Evolutionary conservation across 2,888 invertebrate species (phyloP).

Genomic region (Cheilosia pagana): DNA sequence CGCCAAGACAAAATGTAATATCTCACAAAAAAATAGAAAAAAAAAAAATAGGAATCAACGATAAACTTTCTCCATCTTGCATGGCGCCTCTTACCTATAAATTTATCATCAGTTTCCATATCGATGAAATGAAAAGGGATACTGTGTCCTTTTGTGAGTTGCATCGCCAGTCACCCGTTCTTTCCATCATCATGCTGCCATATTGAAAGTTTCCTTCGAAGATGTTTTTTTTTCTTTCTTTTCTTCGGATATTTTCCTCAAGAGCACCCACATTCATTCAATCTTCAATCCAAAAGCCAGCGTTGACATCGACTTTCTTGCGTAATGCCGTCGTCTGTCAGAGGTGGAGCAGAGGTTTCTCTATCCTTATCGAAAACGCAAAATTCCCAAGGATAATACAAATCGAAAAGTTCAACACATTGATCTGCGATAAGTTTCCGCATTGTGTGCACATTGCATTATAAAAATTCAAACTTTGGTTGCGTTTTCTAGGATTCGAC

Average conservation of each 20-base stretch:
- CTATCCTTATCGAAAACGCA: constrained; percentile 26
- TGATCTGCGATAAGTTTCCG: constrained; percentile 71
- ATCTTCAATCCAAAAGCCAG: constrained; percentile 4
- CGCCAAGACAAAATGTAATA: constrained; percentile 23
- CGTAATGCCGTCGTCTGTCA: constrained; percentile 25
- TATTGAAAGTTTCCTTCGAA: constrained; percentile 49
- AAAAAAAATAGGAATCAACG: constrained; percentile 25
- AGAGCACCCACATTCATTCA: constrained; percentile 40
- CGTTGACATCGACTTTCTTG: constrained; percentile 26
- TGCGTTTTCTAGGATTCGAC: constrained; percentile 15
- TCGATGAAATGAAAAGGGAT: constrained; percentile 65
- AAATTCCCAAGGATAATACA: constrained; percentile 67
- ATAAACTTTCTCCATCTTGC: constrained; percentile 58
- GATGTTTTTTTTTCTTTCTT: constrained; percentile 39
- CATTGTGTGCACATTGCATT: constrained; percentile 73
- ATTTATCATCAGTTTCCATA: constrained; percentile 70
- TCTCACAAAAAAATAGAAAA: constrained; percentile 7
- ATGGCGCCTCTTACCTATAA: constrained; percentile 3
- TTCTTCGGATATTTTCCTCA: constrained; percentile 1
- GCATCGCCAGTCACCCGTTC: constrained; percentile 45
- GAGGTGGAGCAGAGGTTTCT: constrained; percentile 12
- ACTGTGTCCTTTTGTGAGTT: constrained; percentile 56
- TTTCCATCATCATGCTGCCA: constrained; percentile 40
- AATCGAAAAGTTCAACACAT: constrained; percentile 74
- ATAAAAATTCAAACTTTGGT: constrained; percentile 30